phyloP scores from a whole-genome alignment of 2,888 invertebrate genomes.

The Prosopocoilus inquinatus region DNA sequence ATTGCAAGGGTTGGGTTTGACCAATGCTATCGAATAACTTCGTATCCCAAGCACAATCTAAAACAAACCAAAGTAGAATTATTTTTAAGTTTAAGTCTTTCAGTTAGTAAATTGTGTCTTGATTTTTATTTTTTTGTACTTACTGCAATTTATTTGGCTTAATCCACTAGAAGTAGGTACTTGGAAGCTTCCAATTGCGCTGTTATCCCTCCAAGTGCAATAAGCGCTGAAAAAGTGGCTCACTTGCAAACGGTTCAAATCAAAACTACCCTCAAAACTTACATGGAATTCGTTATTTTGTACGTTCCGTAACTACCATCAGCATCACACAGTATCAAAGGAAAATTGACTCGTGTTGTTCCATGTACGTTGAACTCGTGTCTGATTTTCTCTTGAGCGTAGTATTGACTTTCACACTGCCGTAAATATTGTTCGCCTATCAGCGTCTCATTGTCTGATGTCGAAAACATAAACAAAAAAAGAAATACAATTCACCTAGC shows the following conservation, averaged over 20 bases:
- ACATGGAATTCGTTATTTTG: conserved; percentile 57
- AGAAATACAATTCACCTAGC: not conserved
- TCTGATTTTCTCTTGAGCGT: conserved; percentile 54
- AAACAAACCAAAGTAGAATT: not conserved
- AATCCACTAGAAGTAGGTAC: conserved; percentile 43
- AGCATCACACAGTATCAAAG: conserved; percentile 59
- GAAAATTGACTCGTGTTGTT: conserved; percentile 55
- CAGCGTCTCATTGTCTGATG: conserved; percentile 15
- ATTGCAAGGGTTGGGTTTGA: conserved; percentile 52
- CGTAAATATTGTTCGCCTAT: conserved; percentile 62
- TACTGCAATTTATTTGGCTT: conserved; percentile 59
- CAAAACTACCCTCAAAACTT: conserved; percentile 37
- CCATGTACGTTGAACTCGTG: conserved; percentile 61
- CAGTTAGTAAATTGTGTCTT: not conserved
- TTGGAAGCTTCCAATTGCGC: conserved; percentile 57
- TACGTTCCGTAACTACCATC: conserved; percentile 65
- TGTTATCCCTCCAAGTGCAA: conserved; percentile 62
- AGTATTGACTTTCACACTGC: conserved; percentile 64
- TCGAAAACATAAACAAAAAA: not conserved
- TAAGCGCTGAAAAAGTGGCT: conserved; percentile 53
- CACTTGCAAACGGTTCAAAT: no score
- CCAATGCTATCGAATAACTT: conserved; percentile 54
- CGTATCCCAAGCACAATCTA: conserved; percentile 64
- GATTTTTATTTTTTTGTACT: conserved; percentile 42
- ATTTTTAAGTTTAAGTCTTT: not conserved